These are phyloP conservation scores for Pseudeuparius sepicola DNA, from an alignment of 2,888 invertebrate species.

Conservation along the genomic window DNA sequence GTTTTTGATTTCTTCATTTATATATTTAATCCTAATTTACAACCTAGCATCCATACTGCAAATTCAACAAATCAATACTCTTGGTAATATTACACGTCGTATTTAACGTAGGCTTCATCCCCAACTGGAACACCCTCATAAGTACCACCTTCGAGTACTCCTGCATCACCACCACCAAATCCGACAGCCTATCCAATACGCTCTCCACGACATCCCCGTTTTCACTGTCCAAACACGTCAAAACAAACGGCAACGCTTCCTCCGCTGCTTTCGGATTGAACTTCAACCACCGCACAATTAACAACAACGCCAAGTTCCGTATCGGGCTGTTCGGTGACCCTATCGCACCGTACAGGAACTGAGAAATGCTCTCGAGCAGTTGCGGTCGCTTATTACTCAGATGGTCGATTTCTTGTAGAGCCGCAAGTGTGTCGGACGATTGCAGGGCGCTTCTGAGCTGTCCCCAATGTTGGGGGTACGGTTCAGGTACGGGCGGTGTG, in stretches of 20 bases:
- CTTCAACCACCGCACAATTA: conserved; percentile 62
- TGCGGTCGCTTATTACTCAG: conserved; percentile 58
- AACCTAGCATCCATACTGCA: conserved; percentile 74
- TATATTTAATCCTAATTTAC: too few relatives aligned
- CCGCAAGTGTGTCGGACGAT: conserved; percentile 45
- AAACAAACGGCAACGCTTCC: conserved; percentile 63
- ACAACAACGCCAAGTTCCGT: conserved; percentile 59
- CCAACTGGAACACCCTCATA: conserved; percentile 71
- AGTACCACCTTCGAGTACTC: conserved; percentile 74
- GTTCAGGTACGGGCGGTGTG: conserved; percentile 37
- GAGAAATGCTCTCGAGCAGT: conserved; percentile 54
- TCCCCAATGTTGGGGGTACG: conserved; percentile 41
- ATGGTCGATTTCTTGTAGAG: conserved; percentile 66
- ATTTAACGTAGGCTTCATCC: conserved; percentile 67
- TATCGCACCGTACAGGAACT: conserved; percentile 53
- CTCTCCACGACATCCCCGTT: conserved; percentile 71
- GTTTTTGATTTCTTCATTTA: too few relatives aligned
- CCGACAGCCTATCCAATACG: conserved; percentile 72
- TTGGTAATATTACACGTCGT: conserved; percentile 67
- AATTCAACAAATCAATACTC: conserved; percentile 69
- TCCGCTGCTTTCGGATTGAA: conserved; percentile 46
- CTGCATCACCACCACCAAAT: conserved; percentile 73
- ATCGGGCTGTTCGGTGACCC: conserved; percentile 53
- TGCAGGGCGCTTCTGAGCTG: conserved; percentile 41
- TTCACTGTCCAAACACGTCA: conserved; percentile 70